phyloP scores from a whole-genome alignment of 2,797 vertebrate genomes.

The Catharus ustulatus region DNA sequence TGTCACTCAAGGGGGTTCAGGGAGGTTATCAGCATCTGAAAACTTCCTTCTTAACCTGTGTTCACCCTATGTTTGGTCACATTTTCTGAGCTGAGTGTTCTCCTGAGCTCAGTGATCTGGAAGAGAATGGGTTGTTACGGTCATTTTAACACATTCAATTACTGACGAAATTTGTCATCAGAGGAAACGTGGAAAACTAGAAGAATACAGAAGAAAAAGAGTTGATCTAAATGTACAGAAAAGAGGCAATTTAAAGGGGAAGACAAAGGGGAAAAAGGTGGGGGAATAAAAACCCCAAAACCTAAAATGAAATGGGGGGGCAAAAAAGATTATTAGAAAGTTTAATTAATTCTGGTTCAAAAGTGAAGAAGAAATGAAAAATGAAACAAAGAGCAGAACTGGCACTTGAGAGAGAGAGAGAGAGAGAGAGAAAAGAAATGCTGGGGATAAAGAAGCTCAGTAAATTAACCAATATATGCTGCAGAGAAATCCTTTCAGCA shows the following conservation, averaged over 20 bases:
- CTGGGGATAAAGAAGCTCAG: not conserved
- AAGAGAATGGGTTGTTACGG: not conserved
- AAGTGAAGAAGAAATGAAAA: slow-evolving; percentile 33
- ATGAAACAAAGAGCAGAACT: slow-evolving; percentile 19
- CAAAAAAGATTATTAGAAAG: not conserved
- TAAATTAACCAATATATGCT: slow-evolving; percentile 4
- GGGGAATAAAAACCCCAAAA: too few species aligned
- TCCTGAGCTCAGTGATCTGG: not conserved
- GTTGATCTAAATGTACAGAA: not conserved
- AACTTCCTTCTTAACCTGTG: not conserved
- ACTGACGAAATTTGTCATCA: not conserved
- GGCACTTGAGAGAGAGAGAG: not conserved
- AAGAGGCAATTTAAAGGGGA: not conserved
- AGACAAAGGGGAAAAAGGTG: not conserved
- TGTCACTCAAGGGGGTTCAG: accelerated
- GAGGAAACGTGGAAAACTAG: not conserved
- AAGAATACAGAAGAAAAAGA: not conserved
- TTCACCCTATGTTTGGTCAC: not conserved
- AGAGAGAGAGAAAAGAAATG: not conserved
- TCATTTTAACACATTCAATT: not conserved
- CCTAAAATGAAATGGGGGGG: not conserved
- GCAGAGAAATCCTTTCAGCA: slow-evolving; percentile 7
- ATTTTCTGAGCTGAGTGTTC: not conserved
- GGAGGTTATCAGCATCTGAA: not conserved
- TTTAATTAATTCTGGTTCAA: not conserved